Evolutionary conservation across 2,113 vertebrate genomes (phyloP), one percentile per base, ranked within the genome.

Genomic region (Spizaetus ornatus): DNA sequence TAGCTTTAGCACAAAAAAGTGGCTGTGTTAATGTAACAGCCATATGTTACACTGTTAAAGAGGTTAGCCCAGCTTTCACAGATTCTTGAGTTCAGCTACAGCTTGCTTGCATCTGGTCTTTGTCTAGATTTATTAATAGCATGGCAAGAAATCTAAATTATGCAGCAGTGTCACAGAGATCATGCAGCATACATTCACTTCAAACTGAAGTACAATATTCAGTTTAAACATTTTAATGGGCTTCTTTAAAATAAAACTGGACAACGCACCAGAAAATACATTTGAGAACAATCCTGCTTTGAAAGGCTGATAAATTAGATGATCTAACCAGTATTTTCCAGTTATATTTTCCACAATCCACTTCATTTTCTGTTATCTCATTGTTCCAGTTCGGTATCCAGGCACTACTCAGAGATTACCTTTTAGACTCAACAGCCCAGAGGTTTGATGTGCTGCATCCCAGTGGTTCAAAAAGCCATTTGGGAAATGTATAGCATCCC

Each of bases 41-140:
- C 96, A 97, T 91, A 90, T 97, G 95, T 96, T 97, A 73, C 52
- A 65, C 73, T 93, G 87, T 82, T 95, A 93, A 92, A 92, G 77
- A 95, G 58, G 89, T 95, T 96, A 96, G 82, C 80, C 70, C 66
- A 93, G 82, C 77, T 96, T 96, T 95, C 93, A 90, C 73, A 96
- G 94, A 96, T 96, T 96, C 95, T 93, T 94, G 71, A 89, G 82
- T 76, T 96, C 88, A 92, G 79, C 91, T 95, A 82, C 94, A 94
- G 93, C 92, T 96, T 95, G 87, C 91, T 55, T 79, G 71, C 95
- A 97, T 97, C 95, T 97, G 97, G 87, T 95, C 85, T 97, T 95
- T 96, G 95, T 97, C 96, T 95, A 81, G 59, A 94, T 96, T 94
- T 98, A 97, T 98, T 97, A 97, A 97, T 88, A 95, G 93, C 92